Percentiles rank a stretch among this genome's conserved stretches.
phyloP scores from a whole-genome alignment of 1,140 invertebrate genomes.

The Hyles vespertilio region DNA sequence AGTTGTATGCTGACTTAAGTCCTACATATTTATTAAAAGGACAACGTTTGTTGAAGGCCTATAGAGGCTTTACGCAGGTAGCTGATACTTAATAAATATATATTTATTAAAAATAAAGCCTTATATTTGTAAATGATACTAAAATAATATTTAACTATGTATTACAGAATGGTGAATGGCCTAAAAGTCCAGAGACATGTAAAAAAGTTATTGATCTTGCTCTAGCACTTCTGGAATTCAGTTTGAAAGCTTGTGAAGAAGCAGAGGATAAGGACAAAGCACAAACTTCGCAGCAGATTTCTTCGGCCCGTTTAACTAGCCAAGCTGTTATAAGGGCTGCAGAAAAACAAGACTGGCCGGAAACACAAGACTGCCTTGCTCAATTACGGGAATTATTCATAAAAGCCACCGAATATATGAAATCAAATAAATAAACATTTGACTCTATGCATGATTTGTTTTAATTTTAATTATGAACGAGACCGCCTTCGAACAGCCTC shows the following conservation, averaged over 20 bases:
- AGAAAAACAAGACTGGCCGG: constrained; percentile 69
- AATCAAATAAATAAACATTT: constrained; percentile 29
- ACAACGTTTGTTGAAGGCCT: constrained; percentile 80
- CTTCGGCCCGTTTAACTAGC: constrained; percentile 77
- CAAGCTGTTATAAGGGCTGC: constrained; percentile 75
- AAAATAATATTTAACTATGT: constrained; percentile 1
- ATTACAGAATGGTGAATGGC: constrained; percentile 76
- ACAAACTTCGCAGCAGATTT: constrained; percentile 75
- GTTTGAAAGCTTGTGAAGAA: constrained; percentile 56
- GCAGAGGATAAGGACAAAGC: constrained; percentile 77
- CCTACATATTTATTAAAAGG: constrained; percentile 77
- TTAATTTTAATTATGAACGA: not conserved
- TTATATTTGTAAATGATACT: constrained; percentile 67
- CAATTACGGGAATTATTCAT: constrained; percentile 49
- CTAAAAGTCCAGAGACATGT: constrained; percentile 75
- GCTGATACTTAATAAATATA: not conserved
- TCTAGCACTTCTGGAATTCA: constrained; percentile 49
- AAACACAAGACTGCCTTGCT: constrained; percentile 42
- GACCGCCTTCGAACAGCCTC: no score
- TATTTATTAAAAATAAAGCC: constrained; percentile 45
- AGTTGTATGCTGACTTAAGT: constrained; percentile 85
- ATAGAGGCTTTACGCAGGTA: constrained; percentile 77
- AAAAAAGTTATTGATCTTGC: constrained; percentile 61
- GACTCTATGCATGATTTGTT: not conserved
- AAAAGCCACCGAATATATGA: constrained; percentile 64